Base-by-base conservation (phyloP, 2,888 invertebrate genomes). In the Idaea biselata region DNA sequence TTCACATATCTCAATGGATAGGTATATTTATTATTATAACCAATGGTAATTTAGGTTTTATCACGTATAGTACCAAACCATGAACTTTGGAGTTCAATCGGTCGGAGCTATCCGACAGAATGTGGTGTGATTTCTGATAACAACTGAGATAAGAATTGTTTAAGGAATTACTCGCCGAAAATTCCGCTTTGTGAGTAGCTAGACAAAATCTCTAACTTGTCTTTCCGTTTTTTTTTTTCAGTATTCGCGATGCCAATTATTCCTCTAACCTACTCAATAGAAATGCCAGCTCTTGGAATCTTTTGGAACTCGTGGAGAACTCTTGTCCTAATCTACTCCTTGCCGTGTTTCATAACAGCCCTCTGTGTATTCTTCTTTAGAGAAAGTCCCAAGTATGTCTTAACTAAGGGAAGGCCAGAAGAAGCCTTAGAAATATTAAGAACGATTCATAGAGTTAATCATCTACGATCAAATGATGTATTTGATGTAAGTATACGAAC, bases 311-410 rank as follows among this genome's bases (percentile, higher is more conserved):
- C 96, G 0, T 97, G 97, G 97, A 90, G 97, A n/a, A 78, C 96
- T 1, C 93, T 96, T 68, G 78, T 96, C n/a, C 82, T 95, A 1
- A 78, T 95, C 0, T 94, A 96, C 76, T 94, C 94, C 0, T n/a
- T 94, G 0, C 94, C 97, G 0, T 93, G 94, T 62, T 65, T 96
- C 0, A 59, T 95, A 2, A 93, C 95, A 0, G 93, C 94, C 0
- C 16, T 93, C 0, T 93, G 94, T 68, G 79, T 95, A 14, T 82
- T 87, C 33, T 89, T 88, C 63, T 88, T 95, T 76, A 95, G 96
- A 0, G 97, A 97, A 82, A 97, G 96, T 71, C 97, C 97, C 0
- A 96, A 96, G 81, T 97, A 94, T 77, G 84, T 94, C 44, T 89
- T 95, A 58, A 87, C 94, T 0, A 94, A 94, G 71, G 95, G 95